Percentiles rank a stretch among this genome's conserved stretches.
These are phyloP conservation scores for Bimastos eiseni DNA, from an alignment of 2,888 invertebrate genomes.

Conservation along the genomic window DNA sequence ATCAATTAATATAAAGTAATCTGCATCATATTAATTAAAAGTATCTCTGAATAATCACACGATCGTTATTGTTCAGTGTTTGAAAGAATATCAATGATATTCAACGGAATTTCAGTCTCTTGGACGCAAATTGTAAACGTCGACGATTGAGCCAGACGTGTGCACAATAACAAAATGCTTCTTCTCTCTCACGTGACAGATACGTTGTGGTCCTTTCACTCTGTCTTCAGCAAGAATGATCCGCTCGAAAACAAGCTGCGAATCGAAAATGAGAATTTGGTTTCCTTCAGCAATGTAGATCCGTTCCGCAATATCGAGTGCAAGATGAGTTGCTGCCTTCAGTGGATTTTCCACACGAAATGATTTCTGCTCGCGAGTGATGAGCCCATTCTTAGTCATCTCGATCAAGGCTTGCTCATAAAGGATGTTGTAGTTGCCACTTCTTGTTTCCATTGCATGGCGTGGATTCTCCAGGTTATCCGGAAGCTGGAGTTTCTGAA, in stretches of 20 bases:
- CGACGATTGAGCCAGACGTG: not conserved
- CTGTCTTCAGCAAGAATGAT: not conserved
- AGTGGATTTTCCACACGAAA: not conserved
- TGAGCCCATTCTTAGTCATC: not conserved
- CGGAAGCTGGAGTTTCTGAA: not conserved
- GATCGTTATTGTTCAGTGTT: not conserved
- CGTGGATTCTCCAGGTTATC: not conserved
- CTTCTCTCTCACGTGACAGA: not conserved
- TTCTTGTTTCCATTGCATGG: not conserved
- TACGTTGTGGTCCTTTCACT: not conserved
- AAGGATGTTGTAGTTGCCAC: slow-evolving; percentile 21
- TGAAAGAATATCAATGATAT: not conserved
- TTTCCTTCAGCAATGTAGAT: not conserved
- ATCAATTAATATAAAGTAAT: not conserved
- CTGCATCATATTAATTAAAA: not conserved
- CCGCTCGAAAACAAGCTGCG: not conserved
- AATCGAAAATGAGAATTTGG: not conserved
- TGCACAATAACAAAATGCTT: not conserved
- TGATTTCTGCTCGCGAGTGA: not conserved
- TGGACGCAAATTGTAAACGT: not conserved
- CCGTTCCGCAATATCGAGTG: not conserved
- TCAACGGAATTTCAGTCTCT: not conserved
- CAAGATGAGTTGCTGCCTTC: not conserved
- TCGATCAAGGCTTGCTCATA: not conserved
- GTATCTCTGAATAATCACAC: not conserved